These are phyloP conservation scores for Macrophya annulata DNA, from an alignment of 2,888 invertebrate genomes.

Conservation along the genomic window DNA sequence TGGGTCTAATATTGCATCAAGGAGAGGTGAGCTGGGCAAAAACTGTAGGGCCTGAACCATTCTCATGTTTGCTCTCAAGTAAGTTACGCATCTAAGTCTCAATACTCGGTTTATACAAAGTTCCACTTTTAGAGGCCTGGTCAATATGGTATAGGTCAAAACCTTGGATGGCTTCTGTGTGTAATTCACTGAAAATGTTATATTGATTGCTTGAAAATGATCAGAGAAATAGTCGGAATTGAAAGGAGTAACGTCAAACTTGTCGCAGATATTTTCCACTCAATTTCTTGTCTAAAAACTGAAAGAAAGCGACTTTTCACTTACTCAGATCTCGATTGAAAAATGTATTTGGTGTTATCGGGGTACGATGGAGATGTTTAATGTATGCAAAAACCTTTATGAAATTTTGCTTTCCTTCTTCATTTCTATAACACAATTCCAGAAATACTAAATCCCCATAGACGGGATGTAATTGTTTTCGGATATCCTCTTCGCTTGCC, in stretches of 20 bases:
- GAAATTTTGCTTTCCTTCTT: constrained; percentile 57
- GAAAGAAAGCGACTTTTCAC: constrained; percentile 10
- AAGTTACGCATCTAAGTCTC: constrained; percentile 74
- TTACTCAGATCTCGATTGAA: constrained; percentile 69
- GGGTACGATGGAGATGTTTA: constrained; percentile 60
- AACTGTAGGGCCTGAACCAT: constrained; percentile 85
- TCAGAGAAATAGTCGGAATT: not conserved
- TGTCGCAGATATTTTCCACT: not conserved
- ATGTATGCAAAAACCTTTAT: constrained; percentile 72
- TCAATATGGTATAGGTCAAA: constrained; percentile 70
- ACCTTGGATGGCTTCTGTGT: constrained; percentile 66
- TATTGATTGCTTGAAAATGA: not conserved
- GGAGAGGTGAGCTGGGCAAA: constrained; percentile 83
- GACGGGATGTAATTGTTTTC: constrained; percentile 65
- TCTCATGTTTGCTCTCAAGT: constrained; percentile 80
- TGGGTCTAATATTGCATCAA: constrained; percentile 83
- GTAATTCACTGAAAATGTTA: constrained; percentile 5
- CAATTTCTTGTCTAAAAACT: not conserved
- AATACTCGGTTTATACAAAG: constrained; percentile 67
- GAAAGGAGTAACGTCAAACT: not conserved
- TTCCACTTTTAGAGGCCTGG: constrained; percentile 66
- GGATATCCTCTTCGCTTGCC: constrained; percentile 65
- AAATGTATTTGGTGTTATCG: constrained; percentile 64
- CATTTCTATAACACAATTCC: constrained; percentile 64
- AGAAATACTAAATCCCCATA: constrained; percentile 73